phyloP scores from a whole-genome alignment of 1,140 invertebrate species.

The Diprion similis region DNA sequence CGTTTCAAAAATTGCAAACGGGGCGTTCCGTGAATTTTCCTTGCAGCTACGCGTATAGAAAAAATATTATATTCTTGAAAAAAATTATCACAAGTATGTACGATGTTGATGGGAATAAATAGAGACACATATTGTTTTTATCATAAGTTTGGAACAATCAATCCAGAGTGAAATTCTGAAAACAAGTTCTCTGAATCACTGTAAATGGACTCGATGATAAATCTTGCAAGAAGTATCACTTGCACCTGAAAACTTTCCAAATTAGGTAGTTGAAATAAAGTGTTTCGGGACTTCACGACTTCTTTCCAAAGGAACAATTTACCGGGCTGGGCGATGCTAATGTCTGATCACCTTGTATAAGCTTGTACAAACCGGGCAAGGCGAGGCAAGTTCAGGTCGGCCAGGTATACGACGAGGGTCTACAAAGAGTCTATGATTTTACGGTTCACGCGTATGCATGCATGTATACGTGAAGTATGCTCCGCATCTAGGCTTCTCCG shows the following conservation, averaged over 20 bases:
- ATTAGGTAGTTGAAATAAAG: not conserved
- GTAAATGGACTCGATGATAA: not conserved
- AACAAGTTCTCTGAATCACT: not conserved
- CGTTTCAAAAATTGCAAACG: not conserved
- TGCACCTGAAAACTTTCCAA: not conserved
- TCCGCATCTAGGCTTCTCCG: not conserved
- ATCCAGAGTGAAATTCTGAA: not conserved
- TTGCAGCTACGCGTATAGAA: not conserved
- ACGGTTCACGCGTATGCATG: slow-evolving; percentile 1
- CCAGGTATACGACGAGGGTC: slow-evolving; percentile 3
- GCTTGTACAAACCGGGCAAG: not conserved
- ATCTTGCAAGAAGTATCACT: not conserved
- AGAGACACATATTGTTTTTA: too few species aligned
- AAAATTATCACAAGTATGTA: too few species aligned
- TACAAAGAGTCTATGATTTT: slow-evolving; percentile 8
- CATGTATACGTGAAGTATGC: not conserved
- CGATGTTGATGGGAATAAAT: too few species aligned
- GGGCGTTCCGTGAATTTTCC: not conserved
- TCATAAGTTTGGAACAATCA: not conserved
- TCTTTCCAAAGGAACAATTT: not conserved
- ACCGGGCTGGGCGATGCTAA: not conserved
- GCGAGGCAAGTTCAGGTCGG: not conserved
- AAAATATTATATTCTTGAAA: too few species aligned
- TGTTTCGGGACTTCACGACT: not conserved
- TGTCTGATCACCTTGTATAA: slow-evolving; percentile 4